Base-by-base conservation (phyloP, 2,888 invertebrate genomes). In the Watsonalla binaria region DNA sequence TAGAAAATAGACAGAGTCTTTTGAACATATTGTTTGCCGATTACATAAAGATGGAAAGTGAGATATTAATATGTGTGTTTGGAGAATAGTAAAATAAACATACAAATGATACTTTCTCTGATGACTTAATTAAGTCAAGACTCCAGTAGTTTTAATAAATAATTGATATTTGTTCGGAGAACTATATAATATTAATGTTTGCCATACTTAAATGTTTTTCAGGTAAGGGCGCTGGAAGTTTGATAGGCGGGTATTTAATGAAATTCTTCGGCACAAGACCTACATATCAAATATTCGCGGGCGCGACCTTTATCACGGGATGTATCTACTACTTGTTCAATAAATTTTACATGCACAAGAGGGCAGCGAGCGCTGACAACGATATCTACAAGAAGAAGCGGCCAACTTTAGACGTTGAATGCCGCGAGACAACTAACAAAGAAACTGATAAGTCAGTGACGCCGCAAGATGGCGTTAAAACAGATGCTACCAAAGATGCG, bases 161-260 rank as follows among this genome's bases (percentile, higher is more conserved):
- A 24, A 24, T 24, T 24, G 24, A 35, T 51, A 46, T 49, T 48
- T 55, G 4, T 46, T 51, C 11, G 6, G 11, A 45, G 8, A n/a
- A n/a, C n/a, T n/a, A n/a, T n/a, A n/a, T n/a, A n/a, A n/a, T n/a
- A n/a, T n/a, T n/a, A n/a, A n/a, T n/a, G n/a, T n/a, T n/a, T n/a
- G n/a, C n/a, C n/a, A n/a, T n/a, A n/a, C n/a, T n/a, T n/a, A n/a
- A 54, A 56, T 47, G 7, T n/a, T 46, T 57, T 84, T 11, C 78
- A 95, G 95, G 95, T 52, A 94, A 95, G 79, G 95, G 95, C 42
- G 86, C 94, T 6, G 96, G 96, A 47, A 95, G 95, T 77, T 82
- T 96, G 54, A 92, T 94, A 52, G 96, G 96, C 11, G 96, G 95
- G 9, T 95, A 94, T 74, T 78, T 95, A 53, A 95, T 95, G 92